A percentile compares a stretch with the other conserved stretches of the same genome.
phyloP scores from a whole-genome alignment of 2,888 invertebrate species.

The Margaritifera margaritifera region DNA sequence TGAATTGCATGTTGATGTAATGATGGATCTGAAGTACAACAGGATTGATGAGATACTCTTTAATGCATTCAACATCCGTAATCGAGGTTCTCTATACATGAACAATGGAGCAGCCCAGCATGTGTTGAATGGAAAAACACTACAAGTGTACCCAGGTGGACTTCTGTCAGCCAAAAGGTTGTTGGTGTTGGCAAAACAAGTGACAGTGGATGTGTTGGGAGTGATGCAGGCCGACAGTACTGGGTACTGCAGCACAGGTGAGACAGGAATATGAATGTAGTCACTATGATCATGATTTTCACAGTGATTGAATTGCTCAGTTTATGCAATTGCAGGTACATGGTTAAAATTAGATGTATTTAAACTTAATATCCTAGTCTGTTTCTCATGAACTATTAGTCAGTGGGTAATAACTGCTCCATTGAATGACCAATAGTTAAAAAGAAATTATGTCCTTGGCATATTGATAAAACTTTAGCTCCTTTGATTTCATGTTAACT shows the following conservation, averaged over 20 bases:
- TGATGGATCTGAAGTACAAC: slow-evolving; percentile 44
- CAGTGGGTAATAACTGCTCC: too few species aligned
- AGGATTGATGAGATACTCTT: slow-evolving; percentile 48
- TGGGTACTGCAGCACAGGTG: slow-evolving; percentile 40
- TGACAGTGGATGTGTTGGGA: slow-evolving; percentile 55
- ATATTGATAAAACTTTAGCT: too few species aligned
- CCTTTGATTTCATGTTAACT: too few species aligned
- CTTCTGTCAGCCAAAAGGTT: slow-evolving; percentile 42
- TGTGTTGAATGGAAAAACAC: slow-evolving; percentile 20
- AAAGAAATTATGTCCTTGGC: too few species aligned
- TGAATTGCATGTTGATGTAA: slow-evolving; percentile 43
- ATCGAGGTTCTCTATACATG: slow-evolving; percentile 47
- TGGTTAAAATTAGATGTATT: too few species aligned
- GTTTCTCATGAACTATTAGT: too few species aligned
- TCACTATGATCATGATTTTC: too few species aligned
- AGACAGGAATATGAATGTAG: not conserved
- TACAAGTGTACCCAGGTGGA: slow-evolving; percentile 53
- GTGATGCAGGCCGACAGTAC: slow-evolving; percentile 38
- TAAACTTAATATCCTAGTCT: too few species aligned
- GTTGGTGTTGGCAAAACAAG: slow-evolving; percentile 29
- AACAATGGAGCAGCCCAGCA: slow-evolving; percentile 43
- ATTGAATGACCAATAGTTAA: too few species aligned
- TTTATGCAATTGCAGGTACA: too few species aligned
- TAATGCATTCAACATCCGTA: slow-evolving; percentile 48
- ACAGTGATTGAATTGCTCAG: too few species aligned